Percentiles rank a stretch among this genome's conserved stretches.
Conservation (phyloP, 2,888 invertebrate genomes). For the Eudasyphora cyanicolor region DNA sequence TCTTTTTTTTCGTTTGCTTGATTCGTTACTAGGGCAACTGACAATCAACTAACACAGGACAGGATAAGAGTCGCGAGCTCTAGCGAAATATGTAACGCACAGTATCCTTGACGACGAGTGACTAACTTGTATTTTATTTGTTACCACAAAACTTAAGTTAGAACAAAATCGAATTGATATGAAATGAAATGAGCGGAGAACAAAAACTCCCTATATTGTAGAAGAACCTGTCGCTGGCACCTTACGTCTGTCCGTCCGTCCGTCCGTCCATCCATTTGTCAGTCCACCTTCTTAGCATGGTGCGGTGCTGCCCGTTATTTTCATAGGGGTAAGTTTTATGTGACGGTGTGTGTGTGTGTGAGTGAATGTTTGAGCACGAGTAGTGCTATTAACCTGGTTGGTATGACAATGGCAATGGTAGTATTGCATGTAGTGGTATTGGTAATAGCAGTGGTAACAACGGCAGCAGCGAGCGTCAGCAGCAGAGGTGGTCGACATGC, state of each 20-base stretch:
- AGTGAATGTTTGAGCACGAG: neutral
- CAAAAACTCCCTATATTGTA: slow-evolving; percentile 69
- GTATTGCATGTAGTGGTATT: slow-evolving; percentile 37
- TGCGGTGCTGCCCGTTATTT: slow-evolving; percentile 55
- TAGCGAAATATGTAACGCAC: slow-evolving; percentile 70
- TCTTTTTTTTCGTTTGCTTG: slow-evolving; percentile 59
- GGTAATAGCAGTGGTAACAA: slow-evolving; percentile 17
- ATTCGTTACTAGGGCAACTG: slow-evolving; percentile 66
- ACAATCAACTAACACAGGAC: neutral
- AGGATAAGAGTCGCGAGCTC: slow-evolving; percentile 59
- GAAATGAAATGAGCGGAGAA: slow-evolving; percentile 55
- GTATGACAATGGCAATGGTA: slow-evolving; percentile 56
- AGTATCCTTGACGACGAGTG: slow-evolving; percentile 80
- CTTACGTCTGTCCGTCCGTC: slow-evolving; percentile 63
- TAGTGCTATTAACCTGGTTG: slow-evolving; percentile 63
- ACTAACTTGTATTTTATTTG: slow-evolving; percentile 80
- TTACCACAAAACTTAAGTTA: slow-evolving; percentile 76
- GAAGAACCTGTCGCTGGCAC: slow-evolving; percentile 63
- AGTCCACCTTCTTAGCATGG: slow-evolving; percentile 50
- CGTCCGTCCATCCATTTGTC: slow-evolving; percentile 61
- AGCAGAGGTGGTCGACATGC: slow-evolving; percentile 50
- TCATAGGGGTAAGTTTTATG: slow-evolving; percentile 57
- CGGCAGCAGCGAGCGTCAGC: neutral
- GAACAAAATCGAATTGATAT: slow-evolving; percentile 65
- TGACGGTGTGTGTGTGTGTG: slow-evolving; percentile 17